These are phyloP conservation scores for Ips nitidus DNA, from an alignment of 1,140 invertebrate species.

Conservation along the genomic window DNA sequence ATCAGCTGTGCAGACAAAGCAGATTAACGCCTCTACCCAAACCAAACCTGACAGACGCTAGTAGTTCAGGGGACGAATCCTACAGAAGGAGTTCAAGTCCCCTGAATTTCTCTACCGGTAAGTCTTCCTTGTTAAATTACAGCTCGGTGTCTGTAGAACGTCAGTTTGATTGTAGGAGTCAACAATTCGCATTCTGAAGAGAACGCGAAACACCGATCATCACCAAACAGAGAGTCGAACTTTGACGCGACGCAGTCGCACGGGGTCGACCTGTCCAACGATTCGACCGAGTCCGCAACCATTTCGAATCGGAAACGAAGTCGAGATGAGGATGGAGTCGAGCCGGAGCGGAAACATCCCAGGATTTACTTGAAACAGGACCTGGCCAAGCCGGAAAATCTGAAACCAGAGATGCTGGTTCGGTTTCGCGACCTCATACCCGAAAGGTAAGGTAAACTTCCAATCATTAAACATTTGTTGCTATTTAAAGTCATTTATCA, in stretches of 20 bases:
- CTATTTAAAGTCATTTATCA: too few relatives aligned
- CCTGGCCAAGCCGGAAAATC: slow-evolving; percentile 57
- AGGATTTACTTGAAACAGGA: slow-evolving; percentile 58
- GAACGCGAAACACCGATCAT: slow-evolving; percentile 35
- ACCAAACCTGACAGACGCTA: slow-evolving; percentile 44
- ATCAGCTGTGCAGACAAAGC: slow-evolving; percentile 68
- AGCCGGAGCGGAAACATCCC: slow-evolving; percentile 37
- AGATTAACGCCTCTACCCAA: slow-evolving; percentile 59
- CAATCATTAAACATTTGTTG: neutral
- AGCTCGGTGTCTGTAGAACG: too few relatives aligned
- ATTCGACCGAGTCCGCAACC: slow-evolving; percentile 28
- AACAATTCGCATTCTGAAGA: slow-evolving; percentile 31
- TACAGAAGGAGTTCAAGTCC: slow-evolving; percentile 47
- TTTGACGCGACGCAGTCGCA: slow-evolving; percentile 37
- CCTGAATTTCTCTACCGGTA: slow-evolving; percentile 44
- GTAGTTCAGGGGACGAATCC: slow-evolving; percentile 49
- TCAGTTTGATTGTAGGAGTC: slow-evolving; percentile 17
- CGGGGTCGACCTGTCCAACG: slow-evolving; percentile 20
- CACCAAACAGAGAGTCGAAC: slow-evolving; percentile 43
- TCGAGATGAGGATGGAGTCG: slow-evolving; percentile 33
- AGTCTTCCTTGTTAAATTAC: neutral
- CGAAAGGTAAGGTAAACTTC: slow-evolving; percentile 24
- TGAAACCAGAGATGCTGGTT: slow-evolving; percentile 56
- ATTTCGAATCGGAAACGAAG: slow-evolving; percentile 23
- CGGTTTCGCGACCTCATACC: slow-evolving; percentile 50